Base-by-base conservation (phyloP, 2,888 invertebrate genomes). In the Serripes groenlandicus region DNA sequence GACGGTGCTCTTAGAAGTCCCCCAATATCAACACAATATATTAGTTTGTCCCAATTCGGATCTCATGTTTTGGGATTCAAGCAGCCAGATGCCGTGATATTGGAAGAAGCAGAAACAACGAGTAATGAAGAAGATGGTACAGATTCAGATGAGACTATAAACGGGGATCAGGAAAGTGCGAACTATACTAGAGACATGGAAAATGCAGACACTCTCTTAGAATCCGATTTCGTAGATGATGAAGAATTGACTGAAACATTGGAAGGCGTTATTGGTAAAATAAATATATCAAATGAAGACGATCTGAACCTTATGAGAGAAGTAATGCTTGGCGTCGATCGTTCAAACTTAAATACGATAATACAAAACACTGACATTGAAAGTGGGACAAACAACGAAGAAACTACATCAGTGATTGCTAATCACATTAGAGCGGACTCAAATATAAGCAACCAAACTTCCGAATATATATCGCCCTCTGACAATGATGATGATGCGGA, bases 1-100 rank as follows among this genome's bases (percentile, higher is more conserved):
- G 75, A 83, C 3, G 80, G 81, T 58, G 80, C 78, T 0, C 34
- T 81, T 21, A 66, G 75, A 7, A 86, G 81, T 54, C 86, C 86
- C 0, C 83, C 86, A 3, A 78, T 83, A 2, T 77, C 83, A 18
- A 77, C 77, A 32, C n/a, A 62, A 11, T 23, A 15, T 18, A 42
- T 78, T 2, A 77, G 74, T 30, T 32, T 85, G 0, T 75, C 80
- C 49, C 80, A 81, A 49, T 83, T 85, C 83, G 82, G 78, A 11
- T 73, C 75, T 23, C 66, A 81, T 60, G 52, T 83, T 9, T 42
- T 37, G 30, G 75, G 78, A 3, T 86, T 80, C 78, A 80, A 73
- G 68, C 72, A 69, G 34, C 78, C 80, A 32, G 80, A 86, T n/a
- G 26, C 49, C 7, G 72, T 81, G 11, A 86, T 86, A 18, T 58